phyloP scores from a whole-genome alignment of 2,888 invertebrate genomes.

The Chrysolina haemoptera region DNA sequence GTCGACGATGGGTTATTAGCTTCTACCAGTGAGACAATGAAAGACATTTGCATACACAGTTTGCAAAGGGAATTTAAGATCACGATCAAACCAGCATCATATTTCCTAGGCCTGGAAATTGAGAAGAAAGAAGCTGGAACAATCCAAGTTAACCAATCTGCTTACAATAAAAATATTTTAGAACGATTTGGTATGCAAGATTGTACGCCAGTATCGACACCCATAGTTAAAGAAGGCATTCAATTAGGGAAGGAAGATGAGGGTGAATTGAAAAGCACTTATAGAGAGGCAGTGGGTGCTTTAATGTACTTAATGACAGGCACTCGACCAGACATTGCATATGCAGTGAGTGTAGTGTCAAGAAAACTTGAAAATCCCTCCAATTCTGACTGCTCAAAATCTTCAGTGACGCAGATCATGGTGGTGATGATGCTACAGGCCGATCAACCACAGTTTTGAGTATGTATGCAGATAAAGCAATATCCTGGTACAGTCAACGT shows the following conservation, averaged over 20 bases:
- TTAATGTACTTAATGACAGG: background rate
- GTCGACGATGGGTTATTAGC: background rate
- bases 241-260: background rate
- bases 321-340: background rate
- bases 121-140: constrained; percentile 1
- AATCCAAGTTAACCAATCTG: background rate
- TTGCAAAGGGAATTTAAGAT: background rate
- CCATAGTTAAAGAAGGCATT: background rate
- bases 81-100: background rate
- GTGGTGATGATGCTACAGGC: background rate
- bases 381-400: background rate
- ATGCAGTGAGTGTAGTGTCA: background rate
- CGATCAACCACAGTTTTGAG: background rate
- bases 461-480: background rate
- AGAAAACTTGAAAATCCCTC: background rate
- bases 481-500: background rate
- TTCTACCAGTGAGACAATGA: background rate
- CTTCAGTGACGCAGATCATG: background rate
- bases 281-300: background rate
- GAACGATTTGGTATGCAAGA: background rate
- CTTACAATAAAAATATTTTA: background rate
- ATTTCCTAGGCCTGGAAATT: background rate
- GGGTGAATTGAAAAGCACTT: background rate
- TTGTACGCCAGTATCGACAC: background rate
- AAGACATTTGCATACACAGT: background rate